phyloP scores from a whole-genome alignment of 2,113 vertebrate genomes.

The Ginglymostoma cirratum region DNA sequence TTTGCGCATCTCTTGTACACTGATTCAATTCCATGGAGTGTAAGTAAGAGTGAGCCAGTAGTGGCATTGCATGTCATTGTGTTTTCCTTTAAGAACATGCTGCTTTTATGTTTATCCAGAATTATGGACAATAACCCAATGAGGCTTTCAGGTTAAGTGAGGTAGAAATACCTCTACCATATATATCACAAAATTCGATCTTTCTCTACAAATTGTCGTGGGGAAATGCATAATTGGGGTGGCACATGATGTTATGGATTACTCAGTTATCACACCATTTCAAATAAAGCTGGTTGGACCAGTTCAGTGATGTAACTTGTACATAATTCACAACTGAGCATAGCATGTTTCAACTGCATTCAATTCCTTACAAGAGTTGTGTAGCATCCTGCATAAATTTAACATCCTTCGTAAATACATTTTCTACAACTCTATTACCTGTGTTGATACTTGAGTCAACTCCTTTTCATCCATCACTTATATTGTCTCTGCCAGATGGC shows the following conservation, averaged over 20 bases:
- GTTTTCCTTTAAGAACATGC: not conserved
- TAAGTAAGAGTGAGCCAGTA: slow-evolving; percentile 56
- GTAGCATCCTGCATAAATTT: too few relatives aligned
- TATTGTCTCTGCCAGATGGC: too few relatives aligned
- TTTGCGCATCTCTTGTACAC: slow-evolving; percentile 96
- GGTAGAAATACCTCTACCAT: not conserved
- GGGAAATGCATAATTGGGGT: not conserved
- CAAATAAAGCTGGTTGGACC: not conserved
- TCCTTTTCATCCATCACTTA: too few relatives aligned
- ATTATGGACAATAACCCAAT: not conserved
- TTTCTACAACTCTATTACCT: too few relatives aligned
- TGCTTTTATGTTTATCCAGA: not conserved
- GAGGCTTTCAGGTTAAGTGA: not conserved
- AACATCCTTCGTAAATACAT: too few relatives aligned
- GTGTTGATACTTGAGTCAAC: too few relatives aligned
- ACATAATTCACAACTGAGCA: not conserved
- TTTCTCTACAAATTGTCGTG: not conserved
- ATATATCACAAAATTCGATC: not conserved
- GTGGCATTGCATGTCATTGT: not conserved
- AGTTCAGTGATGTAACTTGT: not conserved
- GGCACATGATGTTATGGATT: not conserved
- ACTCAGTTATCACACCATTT: not conserved
- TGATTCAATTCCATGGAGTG: slow-evolving; percentile 93
- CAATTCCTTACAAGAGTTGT: too few relatives aligned
- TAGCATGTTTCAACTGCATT: not conserved